Conservation (phyloP, 2,797 vertebrate species). For the Novumbra hubbsi region DNA sequence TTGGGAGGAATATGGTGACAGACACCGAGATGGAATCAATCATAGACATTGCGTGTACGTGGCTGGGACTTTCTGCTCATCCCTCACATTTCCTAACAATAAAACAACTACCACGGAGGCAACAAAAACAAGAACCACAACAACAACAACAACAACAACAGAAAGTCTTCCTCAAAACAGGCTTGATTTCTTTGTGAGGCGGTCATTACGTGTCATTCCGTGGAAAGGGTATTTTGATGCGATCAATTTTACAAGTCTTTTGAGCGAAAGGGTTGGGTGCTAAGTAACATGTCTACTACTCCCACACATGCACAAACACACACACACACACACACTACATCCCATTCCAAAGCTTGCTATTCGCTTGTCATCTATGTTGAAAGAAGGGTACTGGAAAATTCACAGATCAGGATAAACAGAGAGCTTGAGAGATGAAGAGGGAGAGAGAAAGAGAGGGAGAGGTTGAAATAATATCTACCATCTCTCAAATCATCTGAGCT, state of each 20-base stretch:
- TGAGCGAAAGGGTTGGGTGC: conserved; percentile 56
- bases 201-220: conserved; percentile 6
- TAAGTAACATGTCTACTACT: conserved; percentile 46
- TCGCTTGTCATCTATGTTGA: conserved; percentile 45
- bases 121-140: conserved; percentile 49
- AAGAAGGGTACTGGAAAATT: conserved; percentile 44
- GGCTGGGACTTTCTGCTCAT: conserved; percentile 18
- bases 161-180: conserved; percentile 45
- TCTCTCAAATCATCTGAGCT: conserved; percentile 36
- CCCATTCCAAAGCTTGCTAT: conserved; percentile 46
- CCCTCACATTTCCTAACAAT: conserved; percentile 41
- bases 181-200: conserved; percentile 36
- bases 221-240: conserved; percentile 54
- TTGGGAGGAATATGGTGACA: conserved; percentile 45
- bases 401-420: conserved; percentile 5
- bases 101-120: conserved; percentile 26
- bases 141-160: conserved; percentile 40
- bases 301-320: conserved; percentile 42
- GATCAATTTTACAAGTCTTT: conserved; percentile 58
- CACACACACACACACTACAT: conserved; percentile 12
- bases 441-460: conserved; percentile 10
- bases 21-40: conserved; percentile 63
- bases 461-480: conserved; percentile 33
- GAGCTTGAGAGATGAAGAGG: conserved; percentile 15
- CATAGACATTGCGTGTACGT: conserved; percentile 57